phyloP scores from a whole-genome alignment of 2,113 vertebrate species.

The Recurvirostra avosetta region DNA sequence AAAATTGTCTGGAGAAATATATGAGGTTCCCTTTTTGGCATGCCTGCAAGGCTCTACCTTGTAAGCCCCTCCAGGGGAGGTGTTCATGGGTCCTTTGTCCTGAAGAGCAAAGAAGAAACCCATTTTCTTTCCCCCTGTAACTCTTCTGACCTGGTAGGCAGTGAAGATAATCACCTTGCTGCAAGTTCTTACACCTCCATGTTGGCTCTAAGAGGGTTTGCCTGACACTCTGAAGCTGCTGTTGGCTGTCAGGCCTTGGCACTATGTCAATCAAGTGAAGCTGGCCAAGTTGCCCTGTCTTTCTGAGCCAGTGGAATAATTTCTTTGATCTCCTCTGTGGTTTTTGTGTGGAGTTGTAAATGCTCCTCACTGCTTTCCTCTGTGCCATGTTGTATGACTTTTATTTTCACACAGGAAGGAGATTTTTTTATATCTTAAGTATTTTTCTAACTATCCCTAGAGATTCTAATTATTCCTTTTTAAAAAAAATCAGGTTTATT shows the following conservation, averaged over 20 bases:
- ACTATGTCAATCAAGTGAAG: neutral
- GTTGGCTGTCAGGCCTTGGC: neutral
- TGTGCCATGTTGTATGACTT: neutral
- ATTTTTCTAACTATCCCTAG: neutral
- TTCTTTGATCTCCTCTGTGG: neutral
- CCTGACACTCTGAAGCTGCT: neutral
- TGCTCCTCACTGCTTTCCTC: neutral
- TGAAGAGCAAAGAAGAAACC: neutral
- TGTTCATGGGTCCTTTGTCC: neutral
- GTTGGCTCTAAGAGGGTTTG: neutral
- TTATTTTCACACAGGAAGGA: neutral
- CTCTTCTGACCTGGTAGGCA: neutral
- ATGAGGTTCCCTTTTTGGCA: neutral
- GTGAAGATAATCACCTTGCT: neutral
- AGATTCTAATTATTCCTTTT: neutral
- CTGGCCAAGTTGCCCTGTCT: neutral
- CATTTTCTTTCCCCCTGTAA: neutral
- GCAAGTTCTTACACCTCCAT: neutral
- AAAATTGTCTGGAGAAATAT: neutral
- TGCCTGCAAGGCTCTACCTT: rapidly evolving
- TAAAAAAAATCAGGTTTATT: neutral
- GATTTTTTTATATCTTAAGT: neutral
- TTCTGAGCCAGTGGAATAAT: neutral
- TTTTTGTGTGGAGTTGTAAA: neutral
- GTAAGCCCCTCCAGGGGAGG: neutral